Conservation (phyloP, 1,140 invertebrate genomes). For the Leptinotarsa defecta region DNA sequence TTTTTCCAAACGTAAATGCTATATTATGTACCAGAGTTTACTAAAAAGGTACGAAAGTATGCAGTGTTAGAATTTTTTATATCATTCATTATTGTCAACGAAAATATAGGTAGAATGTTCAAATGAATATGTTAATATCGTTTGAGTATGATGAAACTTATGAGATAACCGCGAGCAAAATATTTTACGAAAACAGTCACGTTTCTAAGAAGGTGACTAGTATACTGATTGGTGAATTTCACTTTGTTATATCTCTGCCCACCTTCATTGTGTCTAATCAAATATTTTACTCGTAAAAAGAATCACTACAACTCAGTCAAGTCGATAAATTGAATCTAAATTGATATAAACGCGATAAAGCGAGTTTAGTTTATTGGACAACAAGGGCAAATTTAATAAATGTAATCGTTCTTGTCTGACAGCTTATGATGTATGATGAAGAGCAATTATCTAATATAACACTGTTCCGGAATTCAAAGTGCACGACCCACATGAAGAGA, state of each 20-base stretch:
- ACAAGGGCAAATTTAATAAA: neutral
- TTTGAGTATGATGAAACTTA: too few relatives aligned
- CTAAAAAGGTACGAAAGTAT: too few relatives aligned
- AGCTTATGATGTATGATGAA: neutral
- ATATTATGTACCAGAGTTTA: too few relatives aligned
- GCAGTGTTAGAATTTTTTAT: too few relatives aligned
- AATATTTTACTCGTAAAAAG: neutral
- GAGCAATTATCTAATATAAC: neutral
- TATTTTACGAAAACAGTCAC: neutral
- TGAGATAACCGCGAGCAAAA: too few relatives aligned
- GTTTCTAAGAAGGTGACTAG: neutral
- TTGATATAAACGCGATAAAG: neutral
- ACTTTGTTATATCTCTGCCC: neutral
- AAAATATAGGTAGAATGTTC: too few relatives aligned
- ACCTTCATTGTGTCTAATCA: neutral
- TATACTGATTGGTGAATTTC: neutral
- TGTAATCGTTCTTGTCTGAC: neutral
- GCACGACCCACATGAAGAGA: neutral
- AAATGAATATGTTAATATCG: too few relatives aligned
- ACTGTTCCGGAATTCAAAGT: slow-evolving; percentile 5
- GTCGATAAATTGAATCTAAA: neutral
- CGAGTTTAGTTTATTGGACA: slow-evolving; percentile 5
- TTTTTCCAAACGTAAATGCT: too few relatives aligned
- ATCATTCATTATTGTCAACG: too few relatives aligned
- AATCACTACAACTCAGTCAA: neutral